A percentile compares a stretch with the other conserved stretches of the same genome.
Evolutionary conservation across 2,797 vertebrate species (phyloP).

Genomic region (Myotis vivesi): DNA sequence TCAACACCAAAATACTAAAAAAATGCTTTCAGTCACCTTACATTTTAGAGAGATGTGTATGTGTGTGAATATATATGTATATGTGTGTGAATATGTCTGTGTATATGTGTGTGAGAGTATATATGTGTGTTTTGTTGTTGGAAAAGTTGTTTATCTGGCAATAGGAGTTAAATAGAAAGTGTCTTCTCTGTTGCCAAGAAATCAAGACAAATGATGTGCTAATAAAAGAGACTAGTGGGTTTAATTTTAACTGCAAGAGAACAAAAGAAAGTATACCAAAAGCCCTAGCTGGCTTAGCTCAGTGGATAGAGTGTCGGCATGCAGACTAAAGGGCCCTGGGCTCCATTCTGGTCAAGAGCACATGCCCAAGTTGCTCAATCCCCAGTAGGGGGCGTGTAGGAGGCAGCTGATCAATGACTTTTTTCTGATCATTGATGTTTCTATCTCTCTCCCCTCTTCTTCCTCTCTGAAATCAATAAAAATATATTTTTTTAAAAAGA

Average conservation of each 20-base stretch:
- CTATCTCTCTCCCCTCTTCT: too few species aligned
- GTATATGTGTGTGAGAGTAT: background rate
- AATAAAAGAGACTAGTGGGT: background rate
- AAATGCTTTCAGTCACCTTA: background rate
- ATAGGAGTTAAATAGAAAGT: background rate
- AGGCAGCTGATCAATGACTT: too few species aligned
- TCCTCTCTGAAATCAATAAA: too few species aligned
- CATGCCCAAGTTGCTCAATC: too few species aligned
- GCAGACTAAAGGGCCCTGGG: too few species aligned
- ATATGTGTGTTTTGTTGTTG: background rate
- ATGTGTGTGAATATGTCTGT: background rate
- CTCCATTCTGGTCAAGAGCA: too few species aligned
- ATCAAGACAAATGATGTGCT: background rate
- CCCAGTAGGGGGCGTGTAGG: too few species aligned
- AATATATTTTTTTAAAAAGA: too few species aligned
- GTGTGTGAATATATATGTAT: background rate
- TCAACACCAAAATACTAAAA: background rate
- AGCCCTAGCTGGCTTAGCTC: too few species aligned
- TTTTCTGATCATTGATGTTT: too few species aligned
- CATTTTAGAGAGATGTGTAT: background rate
- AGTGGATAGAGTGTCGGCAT: too few species aligned
- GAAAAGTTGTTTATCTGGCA: background rate
- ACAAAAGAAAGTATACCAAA: background rate
- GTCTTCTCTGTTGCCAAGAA: background rate
- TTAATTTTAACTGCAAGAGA: constrained; percentile 15